A percentile compares a stretch with the other conserved stretches of the same genome.
phyloP scores from a whole-genome alignment of 2,113 vertebrate species.

The Percopsis transmontana region DNA sequence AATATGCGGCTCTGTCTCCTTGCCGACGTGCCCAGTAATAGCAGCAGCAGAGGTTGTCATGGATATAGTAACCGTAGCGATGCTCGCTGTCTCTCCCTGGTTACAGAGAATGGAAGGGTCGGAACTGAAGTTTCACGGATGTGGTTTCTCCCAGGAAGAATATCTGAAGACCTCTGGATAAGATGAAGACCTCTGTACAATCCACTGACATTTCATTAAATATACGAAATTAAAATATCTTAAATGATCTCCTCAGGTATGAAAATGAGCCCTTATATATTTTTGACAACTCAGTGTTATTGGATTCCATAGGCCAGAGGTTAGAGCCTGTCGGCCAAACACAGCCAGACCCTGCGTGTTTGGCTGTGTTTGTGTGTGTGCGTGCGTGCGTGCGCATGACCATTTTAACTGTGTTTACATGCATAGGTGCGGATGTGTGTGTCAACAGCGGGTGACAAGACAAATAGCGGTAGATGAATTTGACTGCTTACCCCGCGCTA shows the following conservation, averaged over 20 bases:
- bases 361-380: constrained; percentile 12
- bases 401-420: not conserved
- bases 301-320: not conserved
- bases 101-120: constrained; percentile 45
- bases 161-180: constrained; percentile 15
- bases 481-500: constrained; percentile 28
- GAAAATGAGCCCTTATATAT: too few relatives aligned
- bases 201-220: too few relatives aligned
- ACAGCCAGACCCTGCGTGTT: constrained; percentile 9
- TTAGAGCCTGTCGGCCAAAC: constrained; percentile 19
- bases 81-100: constrained; percentile 70
- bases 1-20: constrained; percentile 70
- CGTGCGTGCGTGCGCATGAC: constrained; percentile 1
- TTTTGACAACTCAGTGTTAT: too few relatives aligned
- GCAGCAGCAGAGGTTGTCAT: constrained; percentile 75
- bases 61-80: constrained; percentile 77
- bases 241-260: too few relatives aligned
- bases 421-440: constrained; percentile 10
- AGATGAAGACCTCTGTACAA: too few relatives aligned
- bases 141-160: constrained; percentile 31
- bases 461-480: constrained; percentile 30
- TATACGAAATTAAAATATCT: too few relatives aligned
- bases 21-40: constrained; percentile 75
- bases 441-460: constrained; percentile 16
- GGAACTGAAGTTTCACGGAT: constrained; percentile 49